Percentiles rank a stretch among this genome's conserved stretches.
phyloP scores from a whole-genome alignment of 2,888 invertebrate species.

The Tanypteryx hageni region DNA sequence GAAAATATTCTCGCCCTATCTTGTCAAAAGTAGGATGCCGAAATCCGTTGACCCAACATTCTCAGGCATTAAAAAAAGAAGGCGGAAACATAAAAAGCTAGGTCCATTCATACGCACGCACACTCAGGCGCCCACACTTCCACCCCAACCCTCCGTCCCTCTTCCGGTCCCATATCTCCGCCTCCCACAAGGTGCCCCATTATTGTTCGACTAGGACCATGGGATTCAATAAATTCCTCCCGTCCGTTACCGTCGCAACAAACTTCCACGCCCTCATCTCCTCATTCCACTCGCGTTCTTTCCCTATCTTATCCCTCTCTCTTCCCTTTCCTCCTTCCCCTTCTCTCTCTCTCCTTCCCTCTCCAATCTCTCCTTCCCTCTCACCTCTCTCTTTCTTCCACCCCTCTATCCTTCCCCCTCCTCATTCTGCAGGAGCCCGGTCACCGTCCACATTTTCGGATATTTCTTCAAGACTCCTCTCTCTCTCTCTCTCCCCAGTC shows the following conservation, averaged over 20 bases:
- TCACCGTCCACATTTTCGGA: background rate
- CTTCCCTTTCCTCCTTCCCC: background rate
- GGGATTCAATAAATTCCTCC: conserved; percentile 15
- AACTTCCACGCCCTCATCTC: too few species aligned
- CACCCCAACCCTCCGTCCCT: background rate
- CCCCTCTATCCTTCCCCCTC: background rate
- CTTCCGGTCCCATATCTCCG: conserved; percentile 4
- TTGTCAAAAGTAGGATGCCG: background rate
- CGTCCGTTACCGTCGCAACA: background rate
- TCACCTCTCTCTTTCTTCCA: background rate
- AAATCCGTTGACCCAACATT: background rate
- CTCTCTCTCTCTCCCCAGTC: background rate
- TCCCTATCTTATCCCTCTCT: background rate
- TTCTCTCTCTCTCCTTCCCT: background rate
- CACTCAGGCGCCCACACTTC: background rate
- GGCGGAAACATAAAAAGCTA: background rate
- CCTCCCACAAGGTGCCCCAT: background rate
- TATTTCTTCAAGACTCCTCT: background rate
- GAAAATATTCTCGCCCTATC: background rate
- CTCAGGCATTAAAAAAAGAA: background rate
- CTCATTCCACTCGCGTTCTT: background rate
- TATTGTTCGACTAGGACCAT: background rate
- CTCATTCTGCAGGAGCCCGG: background rate
- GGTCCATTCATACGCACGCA: background rate
- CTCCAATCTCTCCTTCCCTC: background rate